A percentile compares a stretch with the other conserved stretches of the same genome.
These are phyloP conservation scores for Varroa destructor DNA, from an alignment of 1,140 invertebrate species.

Conservation along the genomic window DNA sequence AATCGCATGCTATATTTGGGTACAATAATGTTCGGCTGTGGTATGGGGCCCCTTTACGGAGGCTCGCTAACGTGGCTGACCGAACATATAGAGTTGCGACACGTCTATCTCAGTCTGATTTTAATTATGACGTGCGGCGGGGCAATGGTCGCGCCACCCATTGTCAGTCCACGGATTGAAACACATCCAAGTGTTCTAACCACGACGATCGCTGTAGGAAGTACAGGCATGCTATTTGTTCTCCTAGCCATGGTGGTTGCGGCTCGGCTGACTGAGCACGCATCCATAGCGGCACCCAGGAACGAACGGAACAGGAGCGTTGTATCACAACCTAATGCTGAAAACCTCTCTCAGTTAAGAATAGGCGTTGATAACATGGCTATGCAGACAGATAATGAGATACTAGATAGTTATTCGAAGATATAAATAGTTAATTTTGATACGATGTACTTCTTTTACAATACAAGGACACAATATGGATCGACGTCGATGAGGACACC, in stretches of 20 bases:
- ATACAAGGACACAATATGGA: no score
- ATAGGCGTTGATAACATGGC: no score
- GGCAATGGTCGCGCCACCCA: background rate
- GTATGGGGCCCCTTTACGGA: constrained; percentile 13
- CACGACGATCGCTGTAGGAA: background rate
- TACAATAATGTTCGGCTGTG: constrained; percentile 2
- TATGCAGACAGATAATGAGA: no score
- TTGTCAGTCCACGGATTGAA: constrained; percentile 7
- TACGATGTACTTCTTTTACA: no score
- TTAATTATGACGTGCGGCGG: constrained; percentile 22
- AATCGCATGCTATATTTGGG: background rate
- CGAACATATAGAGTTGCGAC: background rate
- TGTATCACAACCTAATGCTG: no score
- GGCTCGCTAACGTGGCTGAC: constrained; percentile 20
- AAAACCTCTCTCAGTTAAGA: no score
- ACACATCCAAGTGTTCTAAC: background rate
- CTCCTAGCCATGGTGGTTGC: background rate
- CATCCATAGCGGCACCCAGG: no score
- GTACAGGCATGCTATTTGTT: background rate
- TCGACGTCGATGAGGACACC: no score
- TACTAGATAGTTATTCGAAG: no score
- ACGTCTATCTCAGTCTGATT: constrained; percentile 15
- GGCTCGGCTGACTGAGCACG: background rate
- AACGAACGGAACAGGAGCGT: no score
- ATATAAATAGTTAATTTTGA: no score